These are phyloP conservation scores for Keiferia lycopersicella DNA, from an alignment of 2,888 invertebrate species.

Conservation along the genomic window DNA sequence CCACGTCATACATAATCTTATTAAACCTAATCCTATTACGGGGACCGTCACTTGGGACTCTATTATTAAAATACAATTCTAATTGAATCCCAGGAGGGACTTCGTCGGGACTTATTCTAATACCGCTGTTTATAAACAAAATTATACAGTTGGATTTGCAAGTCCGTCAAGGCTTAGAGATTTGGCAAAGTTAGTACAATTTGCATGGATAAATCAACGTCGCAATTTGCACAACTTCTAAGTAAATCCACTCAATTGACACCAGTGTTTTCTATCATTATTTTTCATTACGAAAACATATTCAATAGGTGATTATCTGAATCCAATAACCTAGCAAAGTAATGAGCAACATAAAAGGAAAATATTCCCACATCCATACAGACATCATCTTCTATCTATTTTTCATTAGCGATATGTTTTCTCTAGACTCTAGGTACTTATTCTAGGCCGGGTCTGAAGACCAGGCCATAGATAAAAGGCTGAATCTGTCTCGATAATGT, in stretches of 20 bases:
- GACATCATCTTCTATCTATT: no score
- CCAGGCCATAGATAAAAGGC: no score
- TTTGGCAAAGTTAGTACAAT: background rate
- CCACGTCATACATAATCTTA: slow-evolving; percentile 50
- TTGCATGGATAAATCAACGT: background rate
- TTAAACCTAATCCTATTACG: slow-evolving; percentile 62
- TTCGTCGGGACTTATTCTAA: slow-evolving; percentile 22
- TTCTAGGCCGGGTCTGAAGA: no score
- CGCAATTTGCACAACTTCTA: background rate
- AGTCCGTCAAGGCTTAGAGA: background rate
- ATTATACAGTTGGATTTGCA: slow-evolving; percentile 12
- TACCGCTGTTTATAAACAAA: slow-evolving; percentile 14
- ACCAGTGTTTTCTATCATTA: no score
- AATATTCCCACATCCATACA: no score
- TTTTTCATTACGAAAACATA: no score
- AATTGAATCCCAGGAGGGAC: slow-evolving; percentile 44
- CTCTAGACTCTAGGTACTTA: no score
- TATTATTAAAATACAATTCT: slow-evolving; percentile 48
- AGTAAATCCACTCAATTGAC: background rate
- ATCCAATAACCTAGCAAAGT: no score
- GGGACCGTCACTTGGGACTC: slow-evolving; percentile 39
- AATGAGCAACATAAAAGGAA: no score
- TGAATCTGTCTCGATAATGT: no score
- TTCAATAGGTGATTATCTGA: no score
- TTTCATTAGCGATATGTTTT: no score